phyloP scores from a whole-genome alignment of 2,797 vertebrate species.

The Clarias platycephalus region DNA sequence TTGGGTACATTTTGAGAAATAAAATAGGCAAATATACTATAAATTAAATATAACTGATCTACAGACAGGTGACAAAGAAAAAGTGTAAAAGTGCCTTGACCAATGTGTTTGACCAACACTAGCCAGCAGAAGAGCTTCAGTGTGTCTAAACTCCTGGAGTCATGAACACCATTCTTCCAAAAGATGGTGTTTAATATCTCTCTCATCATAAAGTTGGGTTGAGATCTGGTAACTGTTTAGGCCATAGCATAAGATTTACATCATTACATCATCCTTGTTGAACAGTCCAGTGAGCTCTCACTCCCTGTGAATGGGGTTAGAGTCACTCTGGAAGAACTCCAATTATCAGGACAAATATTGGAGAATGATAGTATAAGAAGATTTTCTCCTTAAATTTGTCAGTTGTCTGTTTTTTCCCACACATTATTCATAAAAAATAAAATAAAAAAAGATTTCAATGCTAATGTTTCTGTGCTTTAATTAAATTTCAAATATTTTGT shows the following conservation, averaged over 20 bases:
- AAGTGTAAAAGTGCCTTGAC: neutral
- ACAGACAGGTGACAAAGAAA: neutral
- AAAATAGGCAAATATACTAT: neutral
- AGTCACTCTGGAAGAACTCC: neutral
- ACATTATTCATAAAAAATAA: neutral
- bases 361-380: too few species aligned
- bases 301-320: neutral
- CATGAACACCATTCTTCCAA: neutral
- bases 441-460: neutral
- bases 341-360: neutral
- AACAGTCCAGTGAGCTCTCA: neutral
- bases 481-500: neutral
- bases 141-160: neutral
- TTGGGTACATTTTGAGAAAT: conserved; percentile 58
- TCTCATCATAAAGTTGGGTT: neutral
- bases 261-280: neutral
- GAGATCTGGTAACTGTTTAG: neutral
- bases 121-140: neutral
- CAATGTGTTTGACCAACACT: too few species aligned
- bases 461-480: conserved; percentile 16
- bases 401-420: neutral
- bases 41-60: neutral
- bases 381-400: neutral
- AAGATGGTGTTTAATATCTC: neutral
- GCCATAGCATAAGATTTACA: too few species aligned